Evolutionary conservation across 2,888 invertebrate species (phyloP).

Genomic region (Scaptomyza cyrtandrae): DNA sequence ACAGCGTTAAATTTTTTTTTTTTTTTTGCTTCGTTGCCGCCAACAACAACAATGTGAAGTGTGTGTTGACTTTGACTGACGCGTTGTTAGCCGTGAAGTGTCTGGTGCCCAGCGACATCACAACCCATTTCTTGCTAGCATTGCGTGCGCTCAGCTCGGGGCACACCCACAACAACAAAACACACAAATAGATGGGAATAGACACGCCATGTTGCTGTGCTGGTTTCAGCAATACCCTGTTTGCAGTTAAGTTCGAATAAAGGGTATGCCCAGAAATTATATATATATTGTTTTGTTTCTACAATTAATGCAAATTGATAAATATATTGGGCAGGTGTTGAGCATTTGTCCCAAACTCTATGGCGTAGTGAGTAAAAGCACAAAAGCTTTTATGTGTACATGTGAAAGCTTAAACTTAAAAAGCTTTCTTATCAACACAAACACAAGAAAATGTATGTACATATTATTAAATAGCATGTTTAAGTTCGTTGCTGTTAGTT

Average conservation of each 20-base stretch:
- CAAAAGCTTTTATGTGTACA: too few relatives aligned
- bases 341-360: too few relatives aligned
- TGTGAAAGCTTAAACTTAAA: not conserved
- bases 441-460: too few relatives aligned
- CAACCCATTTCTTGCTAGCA: conserved; percentile 44
- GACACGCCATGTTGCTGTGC: conserved; percentile 12
- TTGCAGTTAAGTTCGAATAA: not conserved
- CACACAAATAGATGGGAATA: conserved; percentile 18
- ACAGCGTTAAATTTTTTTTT: conserved; percentile 68
- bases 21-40: conserved; percentile 10
- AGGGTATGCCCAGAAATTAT: not conserved
- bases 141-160: conserved; percentile 40
- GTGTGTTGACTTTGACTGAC: conserved; percentile 76
- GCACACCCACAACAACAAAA: conserved; percentile 12
- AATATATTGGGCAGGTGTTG: too few relatives aligned
- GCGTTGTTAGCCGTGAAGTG: conserved; percentile 75
- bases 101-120: conserved; percentile 50
- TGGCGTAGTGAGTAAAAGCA: too few relatives aligned
- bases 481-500: too few relatives aligned
- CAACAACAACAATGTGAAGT: conserved; percentile 54
- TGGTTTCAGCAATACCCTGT: conserved; percentile 23
- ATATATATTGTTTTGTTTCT: too few relatives aligned
- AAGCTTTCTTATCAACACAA: not conserved
- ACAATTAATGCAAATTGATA: too few relatives aligned
- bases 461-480: too few relatives aligned